These are phyloP conservation scores for Acanthoscelides obtectus DNA, from an alignment of 2,888 invertebrate species.

Conservation along the genomic window DNA sequence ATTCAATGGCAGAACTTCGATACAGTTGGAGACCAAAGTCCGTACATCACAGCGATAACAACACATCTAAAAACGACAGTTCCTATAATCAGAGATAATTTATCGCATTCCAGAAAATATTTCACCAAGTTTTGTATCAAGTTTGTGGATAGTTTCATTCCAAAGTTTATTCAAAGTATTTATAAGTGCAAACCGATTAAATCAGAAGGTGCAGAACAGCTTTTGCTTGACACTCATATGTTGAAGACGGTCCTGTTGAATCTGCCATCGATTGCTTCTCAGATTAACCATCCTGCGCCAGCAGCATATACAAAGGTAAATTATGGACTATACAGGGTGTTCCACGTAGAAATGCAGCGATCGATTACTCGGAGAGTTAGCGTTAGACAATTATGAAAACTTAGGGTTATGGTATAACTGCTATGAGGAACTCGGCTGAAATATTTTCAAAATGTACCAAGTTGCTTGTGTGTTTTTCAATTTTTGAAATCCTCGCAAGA, in stretches of 20 bases:
- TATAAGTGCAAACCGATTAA: slow-evolving; percentile 88
- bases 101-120: slow-evolving; percentile 90
- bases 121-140: slow-evolving; percentile 97
- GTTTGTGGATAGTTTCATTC: slow-evolving; percentile 93
- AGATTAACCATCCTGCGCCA: slow-evolving; percentile 83
- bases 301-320: slow-evolving; percentile 69
- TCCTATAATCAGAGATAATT: slow-evolving; percentile 83
- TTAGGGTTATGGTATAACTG: too few relatives aligned
- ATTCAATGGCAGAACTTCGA: slow-evolving; percentile 91
- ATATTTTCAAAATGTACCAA: too few relatives aligned
- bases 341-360: too few relatives aligned
- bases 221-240: slow-evolving; percentile 90
- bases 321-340: too few relatives aligned
- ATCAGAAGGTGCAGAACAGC: slow-evolving; percentile 90
- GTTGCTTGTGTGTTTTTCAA: too few relatives aligned
- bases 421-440: too few relatives aligned
- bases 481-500: too few relatives aligned
- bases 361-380: too few relatives aligned
- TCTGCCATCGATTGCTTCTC: slow-evolving; percentile 88
- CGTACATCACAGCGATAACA: slow-evolving; percentile 87
- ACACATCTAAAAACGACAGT: slow-evolving; percentile 81
- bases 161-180: slow-evolving; percentile 86
- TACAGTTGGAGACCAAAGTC: slow-evolving; percentile 94
- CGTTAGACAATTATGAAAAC: too few relatives aligned
- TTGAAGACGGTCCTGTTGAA: slow-evolving; percentile 90